Percentiles rank a stretch among this genome's conserved stretches.
Evolutionary conservation across 2,113 vertebrate genomes (phyloP).

Genomic region (Phrynosoma platyrhinos): DNA sequence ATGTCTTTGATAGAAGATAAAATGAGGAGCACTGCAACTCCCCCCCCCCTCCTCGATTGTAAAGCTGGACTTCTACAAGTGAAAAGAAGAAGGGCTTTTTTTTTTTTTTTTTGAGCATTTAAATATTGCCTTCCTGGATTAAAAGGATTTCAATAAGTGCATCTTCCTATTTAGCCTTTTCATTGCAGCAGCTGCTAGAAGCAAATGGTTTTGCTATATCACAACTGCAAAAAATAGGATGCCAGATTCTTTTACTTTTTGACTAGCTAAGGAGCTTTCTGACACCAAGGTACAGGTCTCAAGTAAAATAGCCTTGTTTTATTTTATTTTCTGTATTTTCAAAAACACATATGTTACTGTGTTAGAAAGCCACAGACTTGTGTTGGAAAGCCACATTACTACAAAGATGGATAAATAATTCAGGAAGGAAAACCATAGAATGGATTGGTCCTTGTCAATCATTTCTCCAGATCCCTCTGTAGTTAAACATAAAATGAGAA

Average conservation of each 20-base stretch:
- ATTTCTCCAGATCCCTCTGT: slow-evolving; percentile 6
- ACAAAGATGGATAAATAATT: slow-evolving; percentile 41
- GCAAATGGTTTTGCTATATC: slow-evolving; percentile 43
- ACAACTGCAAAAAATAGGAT: not conserved
- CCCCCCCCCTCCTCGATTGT: not conserved
- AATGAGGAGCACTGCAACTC: slow-evolving; percentile 39
- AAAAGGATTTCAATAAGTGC: slow-evolving; percentile 49
- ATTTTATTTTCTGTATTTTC: slow-evolving; percentile 56
- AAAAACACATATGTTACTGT: slow-evolving; percentile 46
- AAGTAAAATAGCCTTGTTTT: slow-evolving; percentile 56
- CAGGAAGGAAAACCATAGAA: slow-evolving; percentile 23
- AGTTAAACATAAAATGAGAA: not conserved
- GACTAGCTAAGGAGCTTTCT: slow-evolving; percentile 60
- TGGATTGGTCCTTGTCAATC: slow-evolving; percentile 46
- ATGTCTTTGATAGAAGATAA: slow-evolving; percentile 61
- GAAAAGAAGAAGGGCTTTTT: slow-evolving; percentile 14
- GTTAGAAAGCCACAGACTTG: slow-evolving; percentile 38
- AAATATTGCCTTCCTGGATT: slow-evolving; percentile 40
- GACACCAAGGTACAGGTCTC: slow-evolving; percentile 47
- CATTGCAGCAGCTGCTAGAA: slow-evolving; percentile 30
- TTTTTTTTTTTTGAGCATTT: not conserved
- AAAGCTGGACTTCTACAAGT: slow-evolving; percentile 9
- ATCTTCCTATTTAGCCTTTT: slow-evolving; percentile 20
- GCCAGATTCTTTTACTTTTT: slow-evolving; percentile 45
- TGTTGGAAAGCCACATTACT: slow-evolving; percentile 23